Evolutionary conservation across 2,888 invertebrate genomes (phyloP).

Genomic region (Invenusta paracnida): DNA sequence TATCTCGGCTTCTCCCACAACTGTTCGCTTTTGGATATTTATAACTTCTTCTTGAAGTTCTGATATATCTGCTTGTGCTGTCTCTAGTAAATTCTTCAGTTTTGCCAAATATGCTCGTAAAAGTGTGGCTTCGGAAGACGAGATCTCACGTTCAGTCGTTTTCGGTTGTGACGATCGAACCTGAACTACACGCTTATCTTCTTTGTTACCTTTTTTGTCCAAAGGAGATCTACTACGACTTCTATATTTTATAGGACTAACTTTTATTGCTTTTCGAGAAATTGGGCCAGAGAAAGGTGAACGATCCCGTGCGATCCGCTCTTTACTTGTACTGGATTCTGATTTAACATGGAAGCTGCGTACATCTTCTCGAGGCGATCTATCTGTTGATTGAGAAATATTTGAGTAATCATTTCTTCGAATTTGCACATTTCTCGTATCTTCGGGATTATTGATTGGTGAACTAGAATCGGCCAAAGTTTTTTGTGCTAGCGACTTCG

Average conservation of each 20-base stretch:
- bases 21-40: neutral
- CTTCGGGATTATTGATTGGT: neutral
- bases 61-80: neutral
- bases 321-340: neutral
- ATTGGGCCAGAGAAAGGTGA: neutral
- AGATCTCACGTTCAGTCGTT: neutral
- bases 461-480: neutral
- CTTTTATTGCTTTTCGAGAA: neutral
- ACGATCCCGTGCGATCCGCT: neutral
- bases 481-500: neutral
- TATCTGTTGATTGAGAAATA: neutral
- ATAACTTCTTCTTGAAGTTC: neutral
- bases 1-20: neutral
- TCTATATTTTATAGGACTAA: neutral
- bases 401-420: neutral
- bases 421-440: neutral
- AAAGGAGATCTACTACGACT: conserved; percentile 7
- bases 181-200: neutral
- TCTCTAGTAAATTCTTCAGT: neutral
- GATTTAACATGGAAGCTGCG: neutral
- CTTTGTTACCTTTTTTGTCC: neutral
- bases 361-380: neutral
- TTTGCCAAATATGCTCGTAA: neutral
- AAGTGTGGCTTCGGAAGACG: neutral
- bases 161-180: neutral